Conservation (phyloP, 2,113 vertebrate species). For the Megaptera novaeangliae region DNA sequence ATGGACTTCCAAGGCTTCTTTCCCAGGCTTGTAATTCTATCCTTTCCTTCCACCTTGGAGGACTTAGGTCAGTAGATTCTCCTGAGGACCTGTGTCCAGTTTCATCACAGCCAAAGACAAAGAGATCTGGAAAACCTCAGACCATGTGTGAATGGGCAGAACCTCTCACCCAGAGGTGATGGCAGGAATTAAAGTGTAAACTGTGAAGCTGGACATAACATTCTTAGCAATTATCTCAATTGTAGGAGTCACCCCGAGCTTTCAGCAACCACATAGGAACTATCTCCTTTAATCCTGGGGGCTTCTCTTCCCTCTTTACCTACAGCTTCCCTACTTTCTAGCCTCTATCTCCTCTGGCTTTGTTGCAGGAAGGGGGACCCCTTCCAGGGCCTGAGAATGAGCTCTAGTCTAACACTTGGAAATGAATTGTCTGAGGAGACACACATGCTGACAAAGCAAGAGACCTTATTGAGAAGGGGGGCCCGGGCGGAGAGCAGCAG, state of each 20-base stretch:
- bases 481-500: background rate
- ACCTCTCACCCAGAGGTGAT: background rate
- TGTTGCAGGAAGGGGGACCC: background rate
- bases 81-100: background rate
- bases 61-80: no score
- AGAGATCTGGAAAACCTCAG: no score
- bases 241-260: no score
- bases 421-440: background rate
- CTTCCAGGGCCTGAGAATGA: background rate
- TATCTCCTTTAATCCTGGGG: background rate
- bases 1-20: background rate
- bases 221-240: background rate
- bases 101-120: background rate
- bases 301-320: background rate
- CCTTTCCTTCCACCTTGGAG: background rate
- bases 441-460: background rate
- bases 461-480: background rate
- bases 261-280: background rate
- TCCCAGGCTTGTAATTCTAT: rapidly evolving
- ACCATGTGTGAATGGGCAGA: background rate
- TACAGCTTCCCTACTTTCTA: background rate
- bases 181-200: background rate
- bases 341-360: background rate
- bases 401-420: background rate
- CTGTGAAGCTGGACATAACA: background rate